phyloP scores from a whole-genome alignment of 2,888 invertebrate genomes.

The Azorinus chamasolen region DNA sequence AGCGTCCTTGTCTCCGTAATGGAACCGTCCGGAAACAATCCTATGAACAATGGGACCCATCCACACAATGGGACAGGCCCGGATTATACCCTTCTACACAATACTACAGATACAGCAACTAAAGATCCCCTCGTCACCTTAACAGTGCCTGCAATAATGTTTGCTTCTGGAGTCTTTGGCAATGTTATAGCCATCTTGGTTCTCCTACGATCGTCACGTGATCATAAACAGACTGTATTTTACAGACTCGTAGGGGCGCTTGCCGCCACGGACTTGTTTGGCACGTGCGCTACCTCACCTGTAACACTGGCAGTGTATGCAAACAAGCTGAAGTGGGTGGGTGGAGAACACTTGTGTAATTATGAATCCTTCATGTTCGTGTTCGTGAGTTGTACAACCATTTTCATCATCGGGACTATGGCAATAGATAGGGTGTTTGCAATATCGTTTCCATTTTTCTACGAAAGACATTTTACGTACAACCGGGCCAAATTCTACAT shows the following conservation, averaged over 20 bases:
- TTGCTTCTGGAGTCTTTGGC: conserved; percentile 78
- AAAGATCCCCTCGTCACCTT: too few relatives aligned
- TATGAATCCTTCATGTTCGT: conserved; percentile 84
- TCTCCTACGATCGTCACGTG: conserved; percentile 75
- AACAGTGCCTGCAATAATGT: conserved; percentile 64
- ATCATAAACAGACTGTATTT: conserved; percentile 82
- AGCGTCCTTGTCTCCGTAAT: too few relatives aligned
- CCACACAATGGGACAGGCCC: too few relatives aligned
- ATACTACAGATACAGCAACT: too few relatives aligned
- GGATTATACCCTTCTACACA: too few relatives aligned
- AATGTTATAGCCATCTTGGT: conserved; percentile 83
- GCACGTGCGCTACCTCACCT: conserved; percentile 81
- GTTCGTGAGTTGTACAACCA: conserved; percentile 81
- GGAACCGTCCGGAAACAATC: too few relatives aligned
- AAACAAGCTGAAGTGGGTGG: conserved; percentile 75
- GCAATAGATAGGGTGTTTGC: conserved; percentile 84
- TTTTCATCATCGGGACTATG: conserved; percentile 84
- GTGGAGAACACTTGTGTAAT: conserved; percentile 80
- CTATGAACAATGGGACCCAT: too few relatives aligned
- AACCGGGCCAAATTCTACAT: conserved; percentile 73
- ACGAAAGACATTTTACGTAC: conserved; percentile 74
- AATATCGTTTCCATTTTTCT: conserved; percentile 80
- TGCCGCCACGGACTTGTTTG: conserved; percentile 83
- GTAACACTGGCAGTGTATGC: conserved; percentile 74
- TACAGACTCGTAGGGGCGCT: conserved; percentile 84